Evolutionary conservation across 2,797 vertebrate genomes (phyloP).

Genomic region (Cheirogaleus major): DNA sequence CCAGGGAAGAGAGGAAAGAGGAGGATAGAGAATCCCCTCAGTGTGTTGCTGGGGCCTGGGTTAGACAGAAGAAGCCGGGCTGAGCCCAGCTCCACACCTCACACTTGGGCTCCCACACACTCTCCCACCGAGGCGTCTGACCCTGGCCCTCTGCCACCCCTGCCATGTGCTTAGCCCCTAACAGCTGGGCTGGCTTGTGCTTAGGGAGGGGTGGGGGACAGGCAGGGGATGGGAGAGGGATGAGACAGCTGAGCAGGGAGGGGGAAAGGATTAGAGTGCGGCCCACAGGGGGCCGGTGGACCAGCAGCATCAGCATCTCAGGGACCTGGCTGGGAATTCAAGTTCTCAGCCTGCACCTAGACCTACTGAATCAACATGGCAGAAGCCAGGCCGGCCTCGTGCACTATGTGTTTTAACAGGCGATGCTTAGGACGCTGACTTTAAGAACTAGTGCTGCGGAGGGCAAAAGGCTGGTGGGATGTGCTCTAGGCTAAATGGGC

Average conservation of each 20-base stretch:
- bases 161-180: background rate
- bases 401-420: background rate
- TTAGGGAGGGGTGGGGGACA: background rate
- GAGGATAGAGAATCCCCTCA: background rate
- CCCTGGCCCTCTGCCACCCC: background rate
- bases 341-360: background rate
- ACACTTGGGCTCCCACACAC: background rate
- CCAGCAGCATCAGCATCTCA: background rate
- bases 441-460: background rate
- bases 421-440: background rate
- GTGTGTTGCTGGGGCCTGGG: background rate
- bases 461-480: background rate
- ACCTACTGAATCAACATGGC: background rate
- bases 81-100: background rate
- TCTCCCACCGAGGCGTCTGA: background rate
- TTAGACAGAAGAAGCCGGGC: background rate
- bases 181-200: constrained; percentile 12
- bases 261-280: background rate
- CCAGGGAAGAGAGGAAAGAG: background rate
- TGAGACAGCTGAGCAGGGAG: background rate
- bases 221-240: background rate
- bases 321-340: background rate
- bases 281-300: background rate
- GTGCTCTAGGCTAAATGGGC: background rate
- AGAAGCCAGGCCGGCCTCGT: background rate